Percentiles rank a stretch among this genome's conserved stretches.
These are phyloP conservation scores for Mya arenaria DNA, from an alignment of 1,140 invertebrate species.

Conservation along the genomic window DNA sequence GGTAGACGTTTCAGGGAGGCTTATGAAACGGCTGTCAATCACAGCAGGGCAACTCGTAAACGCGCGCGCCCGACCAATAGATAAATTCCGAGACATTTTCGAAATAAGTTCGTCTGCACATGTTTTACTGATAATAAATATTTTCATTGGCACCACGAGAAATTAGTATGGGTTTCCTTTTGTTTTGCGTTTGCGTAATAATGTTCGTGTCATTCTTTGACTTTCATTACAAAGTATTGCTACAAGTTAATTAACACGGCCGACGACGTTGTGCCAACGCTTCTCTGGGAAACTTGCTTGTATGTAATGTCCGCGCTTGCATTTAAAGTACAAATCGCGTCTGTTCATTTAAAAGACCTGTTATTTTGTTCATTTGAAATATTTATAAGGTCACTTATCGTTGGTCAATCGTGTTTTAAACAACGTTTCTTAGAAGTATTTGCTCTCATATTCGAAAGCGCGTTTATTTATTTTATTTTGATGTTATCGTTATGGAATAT, in stretches of 20 bases:
- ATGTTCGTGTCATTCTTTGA: neutral
- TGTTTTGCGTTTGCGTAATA: neutral
- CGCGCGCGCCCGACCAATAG: conserved; percentile 15
- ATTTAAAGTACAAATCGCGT: too few relatives aligned
- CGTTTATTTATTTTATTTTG: too few relatives aligned
- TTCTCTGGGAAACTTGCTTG: too few relatives aligned
- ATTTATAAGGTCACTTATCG: too few relatives aligned
- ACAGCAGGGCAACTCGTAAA: conserved; percentile 7
- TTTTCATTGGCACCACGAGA: conserved; percentile 41
- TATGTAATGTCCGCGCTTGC: too few relatives aligned
- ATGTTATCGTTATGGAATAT: too few relatives aligned
- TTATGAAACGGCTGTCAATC: conserved; percentile 41
- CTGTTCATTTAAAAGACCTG: too few relatives aligned
- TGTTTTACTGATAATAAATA: conserved; percentile 42
- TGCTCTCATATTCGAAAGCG: too few relatives aligned
- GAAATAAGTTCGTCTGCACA: conserved; percentile 24
- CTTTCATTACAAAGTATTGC: neutral
- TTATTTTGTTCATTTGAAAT: too few relatives aligned
- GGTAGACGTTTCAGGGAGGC: conserved; percentile 10
- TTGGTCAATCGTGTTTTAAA: too few relatives aligned
- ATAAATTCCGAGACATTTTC: conserved; percentile 36
- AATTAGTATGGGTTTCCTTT: neutral
- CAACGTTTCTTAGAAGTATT: too few relatives aligned
- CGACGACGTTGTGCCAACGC: too few relatives aligned
- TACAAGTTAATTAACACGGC: neutral